These are phyloP conservation scores for Albula goreensis DNA, from an alignment of 2,113 vertebrate species.

Conservation along the genomic window DNA sequence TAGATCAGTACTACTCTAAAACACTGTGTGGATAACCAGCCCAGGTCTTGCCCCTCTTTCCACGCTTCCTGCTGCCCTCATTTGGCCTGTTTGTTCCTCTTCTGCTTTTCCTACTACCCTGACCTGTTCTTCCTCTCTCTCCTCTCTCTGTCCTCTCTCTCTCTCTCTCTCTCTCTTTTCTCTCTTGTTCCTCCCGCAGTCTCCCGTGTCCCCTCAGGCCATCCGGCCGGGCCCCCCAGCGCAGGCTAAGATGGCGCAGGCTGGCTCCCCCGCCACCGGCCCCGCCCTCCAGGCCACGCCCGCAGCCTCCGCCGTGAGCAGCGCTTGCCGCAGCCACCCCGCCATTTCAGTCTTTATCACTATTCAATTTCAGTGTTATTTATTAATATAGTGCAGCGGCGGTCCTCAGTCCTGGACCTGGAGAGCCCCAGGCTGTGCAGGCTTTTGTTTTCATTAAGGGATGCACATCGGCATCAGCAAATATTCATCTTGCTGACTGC, in stretches of 20 bases:
- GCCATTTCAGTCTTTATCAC: too few species aligned
- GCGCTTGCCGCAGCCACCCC: constrained; percentile 24
- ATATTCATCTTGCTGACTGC: too few species aligned
- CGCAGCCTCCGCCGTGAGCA: constrained; percentile 57
- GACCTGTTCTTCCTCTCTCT: neutral
- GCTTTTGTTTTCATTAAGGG: too few species aligned
- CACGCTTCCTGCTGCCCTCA: neutral
- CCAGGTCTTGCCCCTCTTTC: neutral
- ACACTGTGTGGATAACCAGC: too few species aligned
- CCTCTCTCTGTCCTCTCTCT: constrained; percentile 16
- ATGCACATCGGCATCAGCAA: too few species aligned
- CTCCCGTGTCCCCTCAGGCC: constrained; percentile 66
- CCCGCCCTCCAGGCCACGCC: constrained; percentile 65
- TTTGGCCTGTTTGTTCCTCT: neutral
- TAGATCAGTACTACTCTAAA: too few species aligned
- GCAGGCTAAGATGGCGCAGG: constrained; percentile 72
- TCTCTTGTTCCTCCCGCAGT: constrained; percentile 58
- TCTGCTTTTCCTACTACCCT: too few species aligned
- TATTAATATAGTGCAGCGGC: too few species aligned
- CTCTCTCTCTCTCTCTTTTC: constrained; percentile 4
- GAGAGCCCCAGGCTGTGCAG: too few species aligned
- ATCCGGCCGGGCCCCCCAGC: constrained; percentile 65
- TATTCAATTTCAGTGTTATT: too few species aligned
- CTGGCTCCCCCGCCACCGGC: constrained; percentile 57
- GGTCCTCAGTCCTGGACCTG: too few species aligned